Base-by-base conservation (phyloP, 2,888 invertebrate genomes). In the Trypoxylon attenuatum region DNA sequence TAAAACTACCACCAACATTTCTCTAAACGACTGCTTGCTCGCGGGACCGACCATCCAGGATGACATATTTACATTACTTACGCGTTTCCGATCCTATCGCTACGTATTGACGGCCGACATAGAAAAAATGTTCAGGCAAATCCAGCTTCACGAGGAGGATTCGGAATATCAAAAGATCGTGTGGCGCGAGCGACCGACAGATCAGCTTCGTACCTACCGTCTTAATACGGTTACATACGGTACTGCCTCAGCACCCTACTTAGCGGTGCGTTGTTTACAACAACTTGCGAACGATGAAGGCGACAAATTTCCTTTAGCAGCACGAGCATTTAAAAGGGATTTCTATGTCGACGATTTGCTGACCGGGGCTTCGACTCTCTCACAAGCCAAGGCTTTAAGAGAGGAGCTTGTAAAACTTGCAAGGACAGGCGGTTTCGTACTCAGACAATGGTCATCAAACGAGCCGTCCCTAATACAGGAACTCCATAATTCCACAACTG, bases 331-430 rank as follows among this genome's bases (percentile, higher is more conserved):
- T 0, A 0, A 2, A 1, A 5, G n/a, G 2, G 52, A 58, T 4
- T 41, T 41, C 1, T 58, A 52, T 5, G 27, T 58, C 0, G 52
- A 52, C 10, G 52, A 58, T 8, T 13, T 52, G 0, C 10, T 58
- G 0, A 46, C 39, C 0, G 46, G 45, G 5, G 13, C 29, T 0
- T 2, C 29, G 0, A 5, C 21, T 2, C 0, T 16, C 2, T 5
- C 21, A 16, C 0, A 4, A 33, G 1, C 8, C 29, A 15, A 29
- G 3, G 2, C 19, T 0, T 10, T 53, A 2, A 2, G 23, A 0
- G 2, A 33, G 0, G n/a, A 18, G 5, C 2, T 45, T 8, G n/a
- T 29, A 1, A 0, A 18, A 1, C 2, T 54, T 4, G 2, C 38
- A 1, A 5, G 4, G 1, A 27, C 15, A 8, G 46, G 19, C 0